Conservation (phyloP, 2,113 vertebrate species). For the Gymnogyps californianus region DNA sequence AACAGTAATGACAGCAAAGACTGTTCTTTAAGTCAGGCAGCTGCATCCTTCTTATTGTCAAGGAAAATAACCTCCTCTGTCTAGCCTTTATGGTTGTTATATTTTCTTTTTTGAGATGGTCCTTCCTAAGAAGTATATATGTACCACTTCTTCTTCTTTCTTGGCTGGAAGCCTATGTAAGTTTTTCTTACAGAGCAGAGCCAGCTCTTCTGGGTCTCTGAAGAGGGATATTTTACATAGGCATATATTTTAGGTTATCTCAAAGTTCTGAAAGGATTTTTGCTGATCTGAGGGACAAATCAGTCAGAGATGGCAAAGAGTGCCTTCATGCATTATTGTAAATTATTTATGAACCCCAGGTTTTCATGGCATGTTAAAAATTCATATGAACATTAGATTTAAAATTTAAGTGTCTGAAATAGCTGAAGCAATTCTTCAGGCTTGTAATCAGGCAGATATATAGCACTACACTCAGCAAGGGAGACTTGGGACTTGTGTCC, state of each 20-base stretch:
- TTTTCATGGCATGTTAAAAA: conserved; percentile 12
- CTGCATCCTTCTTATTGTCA: not conserved
- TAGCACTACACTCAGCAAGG: not conserved
- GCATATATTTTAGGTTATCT: not conserved
- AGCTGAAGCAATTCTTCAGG: not conserved
- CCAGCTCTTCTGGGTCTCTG: not conserved
- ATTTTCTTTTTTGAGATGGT: not conserved
- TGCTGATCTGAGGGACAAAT: not conserved
- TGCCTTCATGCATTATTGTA: not conserved
- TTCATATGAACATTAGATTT: not conserved
- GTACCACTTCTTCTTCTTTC: not conserved
- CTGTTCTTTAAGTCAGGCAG: not conserved
- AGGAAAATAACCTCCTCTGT: not conserved
- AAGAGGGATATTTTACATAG: not conserved
- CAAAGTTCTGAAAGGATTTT: not conserved
- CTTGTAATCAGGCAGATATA: not conserved
- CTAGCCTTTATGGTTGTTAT: not conserved
- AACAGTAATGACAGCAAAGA: not conserved
- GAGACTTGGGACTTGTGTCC: not conserved
- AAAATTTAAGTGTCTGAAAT: not conserved
- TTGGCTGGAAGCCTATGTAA: not conserved
- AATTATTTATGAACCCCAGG: not conserved
- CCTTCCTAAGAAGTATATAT: not conserved
- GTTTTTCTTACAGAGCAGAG: not conserved
- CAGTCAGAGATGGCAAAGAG: not conserved